These are phyloP conservation scores for Elysia crispata DNA, from an alignment of 2,888 invertebrate genomes.

Conservation along the genomic window DNA sequence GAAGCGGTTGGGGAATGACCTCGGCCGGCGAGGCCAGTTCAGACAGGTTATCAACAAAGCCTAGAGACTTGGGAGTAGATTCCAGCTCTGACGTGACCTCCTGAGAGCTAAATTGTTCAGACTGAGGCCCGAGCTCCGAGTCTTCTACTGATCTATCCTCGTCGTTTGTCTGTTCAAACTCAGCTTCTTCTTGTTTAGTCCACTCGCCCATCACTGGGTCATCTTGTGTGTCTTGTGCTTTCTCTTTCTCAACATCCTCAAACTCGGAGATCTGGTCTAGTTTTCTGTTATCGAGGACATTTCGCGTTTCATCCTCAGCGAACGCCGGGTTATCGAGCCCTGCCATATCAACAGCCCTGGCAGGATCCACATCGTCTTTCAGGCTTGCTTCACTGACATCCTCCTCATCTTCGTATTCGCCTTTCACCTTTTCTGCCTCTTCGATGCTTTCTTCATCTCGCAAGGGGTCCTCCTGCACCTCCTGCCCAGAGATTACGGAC, in stretches of 20 bases:
- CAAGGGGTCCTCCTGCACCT: no score
- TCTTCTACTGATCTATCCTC: conserved; percentile 2
- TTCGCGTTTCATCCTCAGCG: no score
- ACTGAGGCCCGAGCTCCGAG: neutral
- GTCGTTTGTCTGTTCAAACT: neutral
- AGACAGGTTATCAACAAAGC: conserved; percentile 37
- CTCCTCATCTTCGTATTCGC: neutral
- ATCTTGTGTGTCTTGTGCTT: neutral
- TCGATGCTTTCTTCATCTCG: no score
- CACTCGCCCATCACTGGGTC: conserved; percentile 2
- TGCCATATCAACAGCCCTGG: no score
- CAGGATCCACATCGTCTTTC: no score
- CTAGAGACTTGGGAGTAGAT: neutral
- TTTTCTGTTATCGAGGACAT: no score
- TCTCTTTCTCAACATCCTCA: no score
- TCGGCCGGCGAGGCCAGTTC: conserved; percentile 37
- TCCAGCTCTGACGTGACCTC: conserved; percentile 7
- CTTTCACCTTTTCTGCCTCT: neutral
- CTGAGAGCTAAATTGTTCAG: no score
- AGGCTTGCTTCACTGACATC: neutral
- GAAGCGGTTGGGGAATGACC: conserved; percentile 39
- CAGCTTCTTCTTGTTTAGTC: conserved; percentile 21
- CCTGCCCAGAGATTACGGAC: no score
- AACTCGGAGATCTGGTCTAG: no score
- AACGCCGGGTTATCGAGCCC: no score